Evolutionary conservation across 2,888 invertebrate genomes (phyloP), one percentile per base, ranked within the genome.

Genomic region (Andrena bicolor): DNA sequence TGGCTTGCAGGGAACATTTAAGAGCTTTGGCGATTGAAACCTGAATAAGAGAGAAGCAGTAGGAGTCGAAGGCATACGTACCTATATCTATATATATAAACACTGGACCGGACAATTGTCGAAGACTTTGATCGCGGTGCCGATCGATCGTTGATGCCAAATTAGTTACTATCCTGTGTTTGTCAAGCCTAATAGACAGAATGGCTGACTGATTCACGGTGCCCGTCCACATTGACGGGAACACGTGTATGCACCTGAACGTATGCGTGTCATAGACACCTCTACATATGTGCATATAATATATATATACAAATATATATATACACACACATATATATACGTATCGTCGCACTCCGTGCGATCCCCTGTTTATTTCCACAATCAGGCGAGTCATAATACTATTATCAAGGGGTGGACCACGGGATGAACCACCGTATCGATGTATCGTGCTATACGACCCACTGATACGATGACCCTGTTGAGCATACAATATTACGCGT

Each of bases 311-410:
- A 41, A 3, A 41, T 13, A 13, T 41, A 4, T 41, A 13, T 41
- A 41, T 13, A 0, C 4, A 41, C 5, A 82, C 69, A 82, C 66
- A 69, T 53, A 69, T 73, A 66, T 63, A 56, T 13, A 77, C 66
- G 71, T n/a, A 80, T 73, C 73, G 77, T 73, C 68, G 78, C 83
- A 71, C 80, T 82, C 87, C 77, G 81, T 61, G 66, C 84, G 80
- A 86, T 85, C 86, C 79, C 83, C 88, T 93, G 92, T 93, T 93
- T 93, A 93, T 92, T 92, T 93, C 91, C 90, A 91, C 91, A 92
- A 92, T 93, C 90, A 91, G 89, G 89, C 90, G 90, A 91, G 89
- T 92, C 90, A 92, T 93, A 93, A 93, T 92, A 89, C 91, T 91
- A 92, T 93, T 93, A 93, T 93, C 93, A 90, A 91, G 91, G 92